Evolutionary conservation across 53 echinoderm and acorn worm species (phyloP), one percentile per base, ranked within the genome.

Genomic region (Hippasteria phrygiana): DNA sequence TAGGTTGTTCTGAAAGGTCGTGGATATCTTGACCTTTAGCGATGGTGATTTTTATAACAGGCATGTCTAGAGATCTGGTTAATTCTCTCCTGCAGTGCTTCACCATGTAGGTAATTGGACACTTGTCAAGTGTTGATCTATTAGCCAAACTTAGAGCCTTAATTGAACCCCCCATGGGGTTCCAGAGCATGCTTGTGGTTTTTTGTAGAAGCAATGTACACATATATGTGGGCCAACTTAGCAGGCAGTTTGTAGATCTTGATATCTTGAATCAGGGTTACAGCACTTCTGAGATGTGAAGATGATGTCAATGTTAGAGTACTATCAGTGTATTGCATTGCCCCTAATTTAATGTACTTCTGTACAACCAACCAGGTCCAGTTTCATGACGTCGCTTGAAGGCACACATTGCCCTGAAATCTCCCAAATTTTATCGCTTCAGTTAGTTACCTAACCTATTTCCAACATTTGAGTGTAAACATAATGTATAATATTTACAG

Each of bases 1-100:
- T 24, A 59, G 2, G 16, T 20, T 37, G 37, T 37, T 37, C 2
- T 67, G 34, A 67, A 67, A 67, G 67, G 67, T 67, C 67, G 34
- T 33, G 36, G 36, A 33, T 35, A 33, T 36, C 10, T 43, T 72
- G 41, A 72, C 73, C 73, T 40, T 42, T n/a, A 43, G 7, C 2
- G 9, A 34, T 43, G 14, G 36, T 70, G 73, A 40, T 72, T 22
- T 42, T n/a, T 40, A 33, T 24, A 72, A 72, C 73, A 72, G 67
- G 33, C 26, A 9, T 7, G 22, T 22, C 59, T n/a, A 26, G 59
- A 59, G 59, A 59, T 20, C 26, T 67, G 1, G n/a, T 10, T 36
- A 8, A 67, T 35, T 67, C 10, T 35, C 17, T 36, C 14, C 13
- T 36, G 31, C 2, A 5, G 14, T 35, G 36, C 37, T 67, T 33